Base-by-base conservation (phyloP, 2,113 vertebrate genomes). In the Eonycteris spelaea region DNA sequence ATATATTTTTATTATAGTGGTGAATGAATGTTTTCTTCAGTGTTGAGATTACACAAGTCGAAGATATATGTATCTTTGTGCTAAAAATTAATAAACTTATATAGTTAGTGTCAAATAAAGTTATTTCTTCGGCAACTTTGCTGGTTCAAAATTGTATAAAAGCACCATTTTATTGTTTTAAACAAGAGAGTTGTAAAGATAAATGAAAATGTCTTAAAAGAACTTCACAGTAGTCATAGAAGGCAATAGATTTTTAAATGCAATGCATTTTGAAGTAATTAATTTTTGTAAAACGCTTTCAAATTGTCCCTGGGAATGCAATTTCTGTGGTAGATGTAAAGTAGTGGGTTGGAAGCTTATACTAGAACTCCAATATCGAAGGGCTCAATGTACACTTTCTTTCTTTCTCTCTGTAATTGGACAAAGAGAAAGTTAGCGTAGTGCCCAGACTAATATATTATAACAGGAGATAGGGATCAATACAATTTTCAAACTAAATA, bases 401-500 rank as follows among this genome's bases (percentile, higher is more conserved):
- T 40, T 63, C 86, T 87, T 45, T 86, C 67, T 82, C 57, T 79
- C 59, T 88, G n/a, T 92, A 94, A 97, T 83, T 95, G 90, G 67
- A 96, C 91, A 92, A 84, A 95, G 43, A 91, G 53, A 92, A 97
- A 88, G 89, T 95, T 95, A 63, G 80, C 65, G 79, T 43, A 33
- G 90, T 38, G 63, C 45, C 67, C 73, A 89, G 48, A 86, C 79
- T 92, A 96, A 90, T 68, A n/a, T 67, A 86, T 82, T 93, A 67
- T 30, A 80, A 92, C 73, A 88, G 87, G 43, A 93, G 93, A 53
- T 86, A 75, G 63, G 24, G 78, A 93, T 97, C 96, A 57, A 96
- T 97, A 94, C 82, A 86, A 75, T 97, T 95, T 97, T 96, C 97
- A 90, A 45, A 90, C 85, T 79, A 86, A 98, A 97, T 90, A 94